Evolutionary conservation across 2,113 vertebrate genomes (phyloP).

Genomic region (Chlamydotis undulata): DNA sequence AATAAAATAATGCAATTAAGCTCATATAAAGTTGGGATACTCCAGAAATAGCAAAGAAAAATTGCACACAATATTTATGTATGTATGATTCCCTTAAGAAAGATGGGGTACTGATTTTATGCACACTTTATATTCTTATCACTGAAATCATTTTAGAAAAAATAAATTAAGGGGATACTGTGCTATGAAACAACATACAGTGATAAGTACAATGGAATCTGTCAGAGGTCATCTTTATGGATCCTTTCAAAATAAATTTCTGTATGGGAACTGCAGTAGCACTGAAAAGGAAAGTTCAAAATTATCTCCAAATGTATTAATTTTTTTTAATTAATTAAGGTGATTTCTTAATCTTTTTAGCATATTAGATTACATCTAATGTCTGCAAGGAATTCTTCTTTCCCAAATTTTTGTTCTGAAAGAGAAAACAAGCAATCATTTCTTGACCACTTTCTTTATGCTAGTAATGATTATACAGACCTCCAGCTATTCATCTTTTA

Average conservation of each 20-base stretch:
- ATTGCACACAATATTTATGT: constrained; percentile 5
- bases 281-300: background rate
- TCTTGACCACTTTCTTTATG: background rate
- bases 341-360: background rate
- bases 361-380: background rate
- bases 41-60: constrained; percentile 54
- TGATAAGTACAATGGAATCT: background rate
- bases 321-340: background rate
- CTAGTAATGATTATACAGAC: background rate
- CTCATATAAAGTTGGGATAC: constrained; percentile 28
- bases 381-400: background rate
- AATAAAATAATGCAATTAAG: constrained; percentile 64
- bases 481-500: background rate
- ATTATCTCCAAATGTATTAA: background rate
- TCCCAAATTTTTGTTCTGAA: background rate
- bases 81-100: constrained; percentile 17
- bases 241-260: background rate
- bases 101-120: constrained; percentile 29
- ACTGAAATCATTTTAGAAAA: background rate
- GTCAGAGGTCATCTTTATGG: background rate
- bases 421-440: background rate
- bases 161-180: background rate
- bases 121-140: constrained; percentile 20
- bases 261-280: background rate
- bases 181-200: background rate